Evolutionary conservation across 1,140 invertebrate species (phyloP).

Genomic region (Acromyrmex heyeri): DNA sequence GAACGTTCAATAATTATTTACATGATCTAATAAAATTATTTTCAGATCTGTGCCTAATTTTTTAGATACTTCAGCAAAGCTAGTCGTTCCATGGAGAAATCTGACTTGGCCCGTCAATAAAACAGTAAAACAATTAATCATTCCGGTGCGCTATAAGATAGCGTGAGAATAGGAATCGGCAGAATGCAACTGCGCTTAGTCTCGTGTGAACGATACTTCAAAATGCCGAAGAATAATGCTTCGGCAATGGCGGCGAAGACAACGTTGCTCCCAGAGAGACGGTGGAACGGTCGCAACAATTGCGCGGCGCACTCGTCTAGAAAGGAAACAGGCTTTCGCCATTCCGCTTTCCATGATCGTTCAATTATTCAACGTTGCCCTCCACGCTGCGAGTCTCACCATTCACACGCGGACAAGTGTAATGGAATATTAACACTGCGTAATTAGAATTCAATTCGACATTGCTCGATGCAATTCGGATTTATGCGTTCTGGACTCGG

Average conservation of each 20-base stretch:
- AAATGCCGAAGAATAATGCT: conserved; percentile 25
- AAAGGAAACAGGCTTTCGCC: conserved; percentile 77
- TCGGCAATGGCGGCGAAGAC: conserved; percentile 47
- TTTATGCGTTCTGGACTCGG: conserved; percentile 41
- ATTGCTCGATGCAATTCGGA: conserved; percentile 45
- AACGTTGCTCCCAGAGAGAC: conserved; percentile 49
- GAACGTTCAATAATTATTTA: too few relatives aligned
- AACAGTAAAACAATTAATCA: not conserved
- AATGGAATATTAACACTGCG: conserved; percentile 75
- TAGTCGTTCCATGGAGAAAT: not conserved
- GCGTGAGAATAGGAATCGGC: not conserved
- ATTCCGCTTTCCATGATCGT: conserved; percentile 75
- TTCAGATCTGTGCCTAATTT: too few relatives aligned
- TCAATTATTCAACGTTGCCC: conserved; percentile 76
- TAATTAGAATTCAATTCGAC: conserved; percentile 73
- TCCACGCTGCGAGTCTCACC: conserved; percentile 1
- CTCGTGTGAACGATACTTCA: conserved; percentile 42
- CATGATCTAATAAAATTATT: too few relatives aligned
- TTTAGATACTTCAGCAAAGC: too few relatives aligned
- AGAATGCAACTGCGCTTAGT: conserved; percentile 5
- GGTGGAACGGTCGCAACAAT: conserved; percentile 55
- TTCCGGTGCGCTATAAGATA: not conserved
- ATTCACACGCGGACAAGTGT: conserved; percentile 66
- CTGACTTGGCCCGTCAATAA: not conserved
- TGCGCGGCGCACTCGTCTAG: conserved; percentile 66